phyloP scores from a whole-genome alignment of 2,888 invertebrate species.

The Acronicta psi region DNA sequence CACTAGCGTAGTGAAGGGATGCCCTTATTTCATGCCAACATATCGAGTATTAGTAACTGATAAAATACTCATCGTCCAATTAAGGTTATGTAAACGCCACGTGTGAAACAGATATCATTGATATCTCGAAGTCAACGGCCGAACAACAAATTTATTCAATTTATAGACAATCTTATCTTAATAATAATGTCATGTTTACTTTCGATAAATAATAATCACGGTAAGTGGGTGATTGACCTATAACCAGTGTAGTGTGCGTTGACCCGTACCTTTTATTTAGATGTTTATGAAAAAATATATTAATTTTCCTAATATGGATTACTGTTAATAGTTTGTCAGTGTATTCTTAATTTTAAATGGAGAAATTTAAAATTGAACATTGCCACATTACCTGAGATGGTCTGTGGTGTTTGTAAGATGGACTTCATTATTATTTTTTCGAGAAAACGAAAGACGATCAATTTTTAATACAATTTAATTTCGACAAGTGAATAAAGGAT shows the following conservation, averaged over 20 bases:
- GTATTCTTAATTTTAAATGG: too few species aligned
- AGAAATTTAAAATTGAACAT: too few species aligned
- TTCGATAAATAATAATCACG: slow-evolving; percentile 41
- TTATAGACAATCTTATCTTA: slow-evolving; percentile 55
- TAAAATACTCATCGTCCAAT: slow-evolving; percentile 43
- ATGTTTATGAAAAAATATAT: background rate
- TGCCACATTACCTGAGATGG: too few species aligned
- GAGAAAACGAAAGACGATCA: too few species aligned
- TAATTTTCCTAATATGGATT: too few species aligned
- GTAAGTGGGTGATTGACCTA: slow-evolving; percentile 48
- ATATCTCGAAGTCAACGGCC: slow-evolving; percentile 47
- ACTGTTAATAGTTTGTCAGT: too few species aligned
- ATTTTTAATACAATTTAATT: too few species aligned
- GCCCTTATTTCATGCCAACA: slow-evolving; percentile 10
- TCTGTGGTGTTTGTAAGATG: too few species aligned
- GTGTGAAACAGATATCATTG: slow-evolving; percentile 36
- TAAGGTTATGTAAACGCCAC: slow-evolving; percentile 37
- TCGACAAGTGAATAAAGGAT: too few species aligned
- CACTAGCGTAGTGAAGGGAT: slow-evolving; percentile 26
- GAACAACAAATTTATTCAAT: slow-evolving; percentile 52
- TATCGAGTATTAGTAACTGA: slow-evolving; percentile 25
- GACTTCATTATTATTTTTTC: too few species aligned
- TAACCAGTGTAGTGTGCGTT: slow-evolving; percentile 19
- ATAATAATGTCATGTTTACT: slow-evolving; percentile 48
- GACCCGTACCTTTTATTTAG: slow-evolving; percentile 16